Evolutionary conservation across 2,113 vertebrate species (phyloP), one percentile per base, ranked within the genome.

Genomic region (Sus scrofa): DNA sequence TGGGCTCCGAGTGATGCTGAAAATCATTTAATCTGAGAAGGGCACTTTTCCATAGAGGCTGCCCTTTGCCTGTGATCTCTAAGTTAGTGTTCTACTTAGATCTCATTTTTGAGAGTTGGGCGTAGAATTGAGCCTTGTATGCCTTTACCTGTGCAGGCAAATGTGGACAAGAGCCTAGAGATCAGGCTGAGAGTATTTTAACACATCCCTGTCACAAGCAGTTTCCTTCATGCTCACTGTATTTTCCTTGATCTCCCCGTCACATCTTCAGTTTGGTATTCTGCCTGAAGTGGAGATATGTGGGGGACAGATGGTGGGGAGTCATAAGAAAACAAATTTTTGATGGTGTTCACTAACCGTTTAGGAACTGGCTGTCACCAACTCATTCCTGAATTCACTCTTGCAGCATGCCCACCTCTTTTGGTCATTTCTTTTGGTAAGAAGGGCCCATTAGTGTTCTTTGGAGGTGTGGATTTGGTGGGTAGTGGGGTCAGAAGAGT

Each of bases 271-370:
- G 19, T 81, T 93, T 89, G 94, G 60, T 63, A 34, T 86, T 60
- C 22, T 95, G 65, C 74, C 79, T 81, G 54, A 95, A 89, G 56
- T 89, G 77, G 82, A 91, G 37, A 27, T 95, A 95, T 74, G 75
- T 86, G 86, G 27, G 63, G 90, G 85, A 79, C n/a, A 77, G 84
- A 81, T 89, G 56, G n/a, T 86, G 62, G 74, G 20, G 4, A 89
- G 20, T 37, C 58, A 11, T 27, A 68, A 87, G 96, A 88, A 94
- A 94, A 85, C 37, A 89, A 26, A 54, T 78, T 75, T 90, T 30
- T 78, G 30, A 32, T 75, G 14, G 13, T 73, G 39, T 56, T 89
- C 68, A 65, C 68, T 82, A 71, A 94, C 44, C 58, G 8, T 94
- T 91, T 39, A 65, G 22, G 26, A 44, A 32, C 52, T 37, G 89